Evolutionary conservation across 1,140 invertebrate species (phyloP), one percentile per base, ranked within the genome.

Genomic region (Aphelenchoides fujianensis): DNA sequence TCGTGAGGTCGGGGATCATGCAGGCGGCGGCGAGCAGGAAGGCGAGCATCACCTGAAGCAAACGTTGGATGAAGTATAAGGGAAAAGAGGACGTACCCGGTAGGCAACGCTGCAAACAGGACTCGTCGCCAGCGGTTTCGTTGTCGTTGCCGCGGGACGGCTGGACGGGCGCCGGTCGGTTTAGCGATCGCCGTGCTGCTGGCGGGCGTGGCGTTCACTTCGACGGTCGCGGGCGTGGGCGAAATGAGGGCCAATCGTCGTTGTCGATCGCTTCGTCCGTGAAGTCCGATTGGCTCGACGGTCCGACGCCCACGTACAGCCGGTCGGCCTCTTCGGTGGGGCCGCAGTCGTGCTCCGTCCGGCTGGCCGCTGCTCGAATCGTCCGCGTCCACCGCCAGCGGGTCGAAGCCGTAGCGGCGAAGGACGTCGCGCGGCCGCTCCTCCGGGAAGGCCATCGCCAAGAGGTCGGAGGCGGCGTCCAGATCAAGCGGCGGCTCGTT

Each of bases 1-100:
- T 66, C 27, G 63, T 34, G 36, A 66, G 53, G 31, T 66, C 63
- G 32, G 63, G 63, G n/a, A 66, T 66, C 63, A 66, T 66, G 63
- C 63, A 66, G 63, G 63, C 63, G 12, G 63, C 63, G 16, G 63
- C 69, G 31, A 70, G 69, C 3, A 70, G 68, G 16, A 71, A 48
- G 7, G 68, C 69, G 7, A 37, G 19, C 69, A 71, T 71, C 69
- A 71, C 69, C 69, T 71, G 69, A 71, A 71, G 28, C 16, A n/a
- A n/a, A n/a, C n/a, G n/a, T n/a, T n/a, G n/a, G n/a, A n/a, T n/a
- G n/a, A n/a, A n/a, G 27, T 1, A 41, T n/a, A 27, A 36, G 1
- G 55, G 31, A 62, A 1, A n/a, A n/a, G n/a, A n/a, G 2, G 2
- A 62, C 2, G 2, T 36, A 66, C 63, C 63, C 53, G 63, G 53